Percentiles rank a stretch among this genome's conserved stretches.
These are phyloP conservation scores for Maconellicoccus hirsutus DNA, from an alignment of 1,140 invertebrate species.

Conservation along the genomic window DNA sequence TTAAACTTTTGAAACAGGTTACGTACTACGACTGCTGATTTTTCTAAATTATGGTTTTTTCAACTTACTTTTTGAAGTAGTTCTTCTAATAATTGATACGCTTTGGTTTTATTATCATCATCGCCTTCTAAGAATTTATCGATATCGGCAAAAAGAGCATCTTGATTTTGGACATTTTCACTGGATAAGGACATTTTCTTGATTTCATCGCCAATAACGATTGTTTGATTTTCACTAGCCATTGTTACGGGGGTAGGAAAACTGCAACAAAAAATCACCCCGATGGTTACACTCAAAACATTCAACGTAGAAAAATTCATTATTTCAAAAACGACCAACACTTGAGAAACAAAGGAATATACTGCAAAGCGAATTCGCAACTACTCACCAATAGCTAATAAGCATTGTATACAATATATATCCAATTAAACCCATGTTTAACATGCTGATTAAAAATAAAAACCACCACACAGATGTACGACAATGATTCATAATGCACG, in stretches of 20 bases:
- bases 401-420: not conserved
- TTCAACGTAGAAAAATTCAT: not conserved
- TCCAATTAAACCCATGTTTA: not conserved
- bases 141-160: not conserved
- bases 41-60: no score
- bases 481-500: not conserved
- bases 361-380: not conserved
- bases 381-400: not conserved
- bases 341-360: not conserved
- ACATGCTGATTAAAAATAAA: not conserved
- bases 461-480: not conserved
- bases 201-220: not conserved
- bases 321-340: not conserved
- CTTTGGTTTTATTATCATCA: not conserved
- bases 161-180: not conserved
- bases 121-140: not conserved
- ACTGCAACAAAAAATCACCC: not conserved
- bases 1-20: no score
- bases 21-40: no score
- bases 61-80: not conserved
- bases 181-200: not conserved
- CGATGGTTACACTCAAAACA: not conserved
- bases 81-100: not conserved
- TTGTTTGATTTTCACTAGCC: slow-evolving; percentile 1
- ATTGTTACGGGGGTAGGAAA: not conserved